phyloP scores from a whole-genome alignment of 2,888 invertebrate species.

The Leptopilina myrica region DNA sequence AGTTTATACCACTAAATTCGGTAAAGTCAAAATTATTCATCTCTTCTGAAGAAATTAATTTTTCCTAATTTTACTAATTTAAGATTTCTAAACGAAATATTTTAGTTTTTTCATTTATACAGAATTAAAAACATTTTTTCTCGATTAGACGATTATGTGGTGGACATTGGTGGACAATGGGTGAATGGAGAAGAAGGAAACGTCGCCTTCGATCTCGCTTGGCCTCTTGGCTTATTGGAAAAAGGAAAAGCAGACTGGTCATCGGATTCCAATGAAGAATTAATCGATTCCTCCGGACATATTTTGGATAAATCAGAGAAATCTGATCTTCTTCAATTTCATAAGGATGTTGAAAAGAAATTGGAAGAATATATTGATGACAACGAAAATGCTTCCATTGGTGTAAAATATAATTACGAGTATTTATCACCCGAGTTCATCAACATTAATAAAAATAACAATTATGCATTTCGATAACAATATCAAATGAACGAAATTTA shows the following conservation, averaged over 20 bases:
- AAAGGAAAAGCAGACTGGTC: constrained; percentile 19
- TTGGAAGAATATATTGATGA: neutral
- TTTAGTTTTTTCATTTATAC: too few species aligned
- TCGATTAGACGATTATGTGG: constrained; percentile 53
- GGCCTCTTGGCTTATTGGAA: constrained; percentile 61
- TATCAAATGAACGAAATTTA: too few species aligned
- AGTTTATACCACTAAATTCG: constrained; percentile 73
- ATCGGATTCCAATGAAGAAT: constrained; percentile 45
- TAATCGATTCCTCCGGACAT: neutral
- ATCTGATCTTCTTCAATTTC: neutral
- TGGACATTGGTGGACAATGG: constrained; percentile 69
- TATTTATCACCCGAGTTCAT: too few species aligned
- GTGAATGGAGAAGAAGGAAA: constrained; percentile 65
- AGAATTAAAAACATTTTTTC: neutral
- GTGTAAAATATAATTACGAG: too few species aligned
- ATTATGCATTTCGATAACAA: too few species aligned
- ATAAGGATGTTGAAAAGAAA: neutral
- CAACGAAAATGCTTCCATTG: neutral
- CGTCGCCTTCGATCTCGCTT: constrained; percentile 62
- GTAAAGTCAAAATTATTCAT: constrained; percentile 62
- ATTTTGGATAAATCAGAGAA: neutral
- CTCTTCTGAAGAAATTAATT: too few species aligned
- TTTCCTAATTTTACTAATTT: too few species aligned
- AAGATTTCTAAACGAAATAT: neutral
- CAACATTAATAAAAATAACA: too few species aligned